Conservation (phyloP, 2,888 invertebrate genomes). For the Mythimna impura region DNA sequence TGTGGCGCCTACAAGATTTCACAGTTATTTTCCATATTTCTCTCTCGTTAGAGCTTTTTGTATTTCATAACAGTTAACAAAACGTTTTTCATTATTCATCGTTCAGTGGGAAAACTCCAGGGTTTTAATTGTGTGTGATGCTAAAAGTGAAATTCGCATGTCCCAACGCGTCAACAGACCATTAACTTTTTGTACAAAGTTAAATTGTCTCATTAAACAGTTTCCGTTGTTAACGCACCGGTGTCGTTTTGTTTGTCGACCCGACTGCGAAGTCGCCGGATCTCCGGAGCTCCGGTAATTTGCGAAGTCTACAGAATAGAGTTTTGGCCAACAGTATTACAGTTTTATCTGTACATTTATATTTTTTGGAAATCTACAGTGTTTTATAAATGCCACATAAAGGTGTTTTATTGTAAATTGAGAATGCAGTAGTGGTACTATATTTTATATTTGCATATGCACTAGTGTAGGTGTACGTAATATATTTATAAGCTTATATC, state of each 20-base stretch:
- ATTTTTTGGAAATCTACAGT: too few species aligned
- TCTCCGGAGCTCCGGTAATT: constrained; percentile 22
- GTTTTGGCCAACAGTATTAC: not conserved
- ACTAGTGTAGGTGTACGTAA: too few species aligned
- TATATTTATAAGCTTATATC: too few species aligned
- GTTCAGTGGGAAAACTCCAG: not conserved
- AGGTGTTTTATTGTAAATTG: too few species aligned
- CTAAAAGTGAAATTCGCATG: constrained; percentile 9
- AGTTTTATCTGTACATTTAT: not conserved
- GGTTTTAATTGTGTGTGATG: constrained; percentile 26
- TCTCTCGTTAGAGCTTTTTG: not conserved
- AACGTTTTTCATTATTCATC: not conserved
- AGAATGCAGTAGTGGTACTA: too few species aligned
- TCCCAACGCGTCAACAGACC: not conserved
- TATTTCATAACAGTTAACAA: not conserved
- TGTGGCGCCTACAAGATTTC: not conserved
- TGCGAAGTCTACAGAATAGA: not conserved
- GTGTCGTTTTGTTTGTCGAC: constrained; percentile 22
- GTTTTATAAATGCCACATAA: too few species aligned
- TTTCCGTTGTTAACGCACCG: constrained; percentile 31
- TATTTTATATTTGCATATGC: too few species aligned
- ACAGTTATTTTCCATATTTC: not conserved
- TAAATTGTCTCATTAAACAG: constrained; percentile 59
- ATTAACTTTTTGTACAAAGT: constrained; percentile 34
- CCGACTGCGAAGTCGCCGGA: constrained; percentile 7